Conservation (phyloP, 2,113 vertebrate genomes). For the Tachysurus fulvidraco region DNA sequence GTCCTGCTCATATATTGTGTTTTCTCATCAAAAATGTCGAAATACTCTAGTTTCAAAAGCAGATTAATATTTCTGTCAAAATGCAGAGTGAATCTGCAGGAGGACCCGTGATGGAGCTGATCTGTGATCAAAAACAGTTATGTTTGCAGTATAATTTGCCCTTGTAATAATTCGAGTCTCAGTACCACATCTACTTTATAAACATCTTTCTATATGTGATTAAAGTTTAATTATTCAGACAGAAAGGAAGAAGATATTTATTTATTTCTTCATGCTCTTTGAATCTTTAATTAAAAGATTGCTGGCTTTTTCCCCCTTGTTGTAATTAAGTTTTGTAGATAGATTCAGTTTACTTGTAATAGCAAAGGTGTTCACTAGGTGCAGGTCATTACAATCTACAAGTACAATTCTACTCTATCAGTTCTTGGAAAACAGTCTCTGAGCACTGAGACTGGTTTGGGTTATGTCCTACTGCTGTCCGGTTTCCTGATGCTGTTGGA, state of each 20-base stretch:
- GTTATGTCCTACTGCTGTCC: background rate
- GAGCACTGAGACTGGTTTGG: background rate
- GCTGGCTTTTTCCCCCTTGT: too few species aligned
- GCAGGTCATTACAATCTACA: background rate
- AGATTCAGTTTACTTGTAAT: background rate
- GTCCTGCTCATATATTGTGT: background rate
- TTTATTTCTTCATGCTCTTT: too few species aligned
- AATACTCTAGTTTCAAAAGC: too few species aligned
- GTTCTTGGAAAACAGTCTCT: background rate
- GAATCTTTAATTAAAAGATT: background rate
- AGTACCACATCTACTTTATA: background rate
- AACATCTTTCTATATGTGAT: background rate
- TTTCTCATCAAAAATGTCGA: too few species aligned
- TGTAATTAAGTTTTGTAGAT: too few species aligned
- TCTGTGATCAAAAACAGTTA: background rate
- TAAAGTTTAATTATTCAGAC: background rate
- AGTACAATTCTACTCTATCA: background rate
- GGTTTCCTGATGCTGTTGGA: too few species aligned
- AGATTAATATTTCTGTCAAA: background rate
- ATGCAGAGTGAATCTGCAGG: background rate
- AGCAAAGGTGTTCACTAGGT: background rate
- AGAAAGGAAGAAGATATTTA: too few species aligned
- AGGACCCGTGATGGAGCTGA: background rate
- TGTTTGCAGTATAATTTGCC: background rate
- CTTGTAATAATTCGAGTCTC: too few species aligned